Base-by-base conservation (phyloP, 2,113 vertebrate genomes). In the Chitala chitala region DNA sequence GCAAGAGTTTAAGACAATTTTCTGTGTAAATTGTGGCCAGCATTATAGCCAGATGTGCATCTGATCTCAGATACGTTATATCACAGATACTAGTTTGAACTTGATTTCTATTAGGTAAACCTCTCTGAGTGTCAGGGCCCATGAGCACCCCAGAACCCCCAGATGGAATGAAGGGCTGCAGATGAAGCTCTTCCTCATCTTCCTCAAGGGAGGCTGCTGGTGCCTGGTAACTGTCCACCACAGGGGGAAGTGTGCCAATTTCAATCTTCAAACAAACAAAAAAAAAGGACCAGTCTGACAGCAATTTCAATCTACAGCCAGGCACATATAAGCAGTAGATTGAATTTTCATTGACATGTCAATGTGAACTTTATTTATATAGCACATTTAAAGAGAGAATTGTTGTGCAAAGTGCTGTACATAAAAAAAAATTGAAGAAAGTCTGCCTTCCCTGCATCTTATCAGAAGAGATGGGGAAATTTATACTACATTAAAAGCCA, bases 111-210 rank as follows among this genome's bases (percentile, higher is more conserved):
- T n/a, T n/a, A n/a, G n/a, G 84, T 88, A 82, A 83, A 94, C 93
- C 93, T 53, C 90, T 90, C 31, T 87, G 87, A 70, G 87, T 87
- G 61, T 91, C 88, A 1, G 90, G 94, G 55, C 44, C 66, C 42
- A 69, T 69, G 22, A 66, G 22, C 40, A 66, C n/a, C 9, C 64
- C 64, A 24, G 64, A 66, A 10, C 64, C 64, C 24, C n/a, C 64
- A 15, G 64, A 76, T 38, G 31, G 22, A 20, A 38, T 2, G 17
- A 38, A 12, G 13, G 53, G 22, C 40, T 72, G 54, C 36, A 58
- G 81, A 0, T 90, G 90, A 36, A 90, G 84, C 75, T 87, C 88
- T 74, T 92, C 89, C 3, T 90, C 89, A 9, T 87, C 89, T 56
- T 95, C 91, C 56, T 89, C 92, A 54, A 84, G 8, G 0, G 83